Conservation (phyloP, 2,113 vertebrate genomes). For the Excalfactoria chinensis region DNA sequence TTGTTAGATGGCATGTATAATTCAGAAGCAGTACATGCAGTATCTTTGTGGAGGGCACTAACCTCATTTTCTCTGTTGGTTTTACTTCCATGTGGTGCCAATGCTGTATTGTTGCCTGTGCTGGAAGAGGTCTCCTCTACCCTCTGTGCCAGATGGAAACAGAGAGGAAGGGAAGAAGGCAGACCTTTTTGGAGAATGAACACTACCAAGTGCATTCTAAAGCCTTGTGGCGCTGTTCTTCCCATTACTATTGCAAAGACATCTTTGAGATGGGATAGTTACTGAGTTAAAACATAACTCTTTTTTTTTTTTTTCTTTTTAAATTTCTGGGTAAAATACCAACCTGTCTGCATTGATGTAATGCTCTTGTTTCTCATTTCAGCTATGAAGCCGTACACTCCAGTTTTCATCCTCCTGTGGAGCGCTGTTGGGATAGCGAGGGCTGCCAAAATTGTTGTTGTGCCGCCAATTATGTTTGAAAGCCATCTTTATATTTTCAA, state of each 20-base stretch:
- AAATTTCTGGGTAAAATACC: background rate
- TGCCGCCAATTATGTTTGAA: slow-evolving; percentile 99
- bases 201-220: background rate
- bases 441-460: slow-evolving; percentile 95
- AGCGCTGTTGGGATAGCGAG: slow-evolving; percentile 77
- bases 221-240: background rate
- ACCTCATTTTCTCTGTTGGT: background rate
- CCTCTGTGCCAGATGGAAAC: background rate
- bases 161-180: background rate
- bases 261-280: background rate
- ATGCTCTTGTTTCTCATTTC: slow-evolving; percentile 72
- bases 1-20: background rate
- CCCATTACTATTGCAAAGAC: fast-evolving
- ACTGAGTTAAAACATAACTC: background rate
- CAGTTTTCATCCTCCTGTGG: slow-evolving; percentile 82
- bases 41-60: background rate
- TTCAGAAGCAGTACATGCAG: fast-evolving
- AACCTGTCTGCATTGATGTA: slow-evolving; percentile 10
- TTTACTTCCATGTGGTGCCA: background rate
- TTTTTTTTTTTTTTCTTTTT: background rate
- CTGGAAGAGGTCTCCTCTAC: background rate
- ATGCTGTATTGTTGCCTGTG: fast-evolving
- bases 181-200: fast-evolving
- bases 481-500: slow-evolving; percentile 99
- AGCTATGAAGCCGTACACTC: slow-evolving; percentile 87